Evolutionary conservation across 2,888 invertebrate species (phyloP).

Genomic region (Schizotus pectinicornis): DNA sequence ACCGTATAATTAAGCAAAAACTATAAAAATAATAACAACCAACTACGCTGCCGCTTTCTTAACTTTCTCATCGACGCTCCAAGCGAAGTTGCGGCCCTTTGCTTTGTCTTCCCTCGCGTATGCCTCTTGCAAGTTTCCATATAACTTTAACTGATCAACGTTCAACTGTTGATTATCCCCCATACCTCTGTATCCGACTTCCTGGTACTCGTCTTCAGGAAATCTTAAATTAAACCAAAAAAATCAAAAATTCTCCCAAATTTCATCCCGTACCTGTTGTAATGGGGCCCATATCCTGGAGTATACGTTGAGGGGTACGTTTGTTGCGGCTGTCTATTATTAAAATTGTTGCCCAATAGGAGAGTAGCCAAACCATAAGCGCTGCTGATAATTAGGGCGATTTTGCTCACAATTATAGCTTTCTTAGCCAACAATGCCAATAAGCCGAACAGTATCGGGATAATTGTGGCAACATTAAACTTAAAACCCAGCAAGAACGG

Average conservation of each 20-base stretch:
- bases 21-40: not conserved
- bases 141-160: constrained; percentile 39
- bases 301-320: constrained; percentile 6
- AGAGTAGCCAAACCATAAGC: constrained; percentile 66
- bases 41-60: constrained; percentile 32
- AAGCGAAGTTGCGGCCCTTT: constrained; percentile 55
- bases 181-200: constrained; percentile 54
- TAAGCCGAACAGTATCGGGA: constrained; percentile 75
- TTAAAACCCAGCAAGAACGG: constrained; percentile 82
- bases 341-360: constrained; percentile 44
- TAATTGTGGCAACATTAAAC: constrained; percentile 76
- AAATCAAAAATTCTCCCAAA: not conserved
- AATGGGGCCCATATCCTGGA: constrained; percentile 25
- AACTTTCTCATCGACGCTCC: constrained; percentile 52
- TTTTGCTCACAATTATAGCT: constrained; percentile 75
- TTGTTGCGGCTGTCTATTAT: too few species aligned
- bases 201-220: constrained; percentile 45
- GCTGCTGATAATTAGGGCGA: constrained; percentile 74
- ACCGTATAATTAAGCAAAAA: not conserved
- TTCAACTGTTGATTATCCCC: constrained; percentile 49
- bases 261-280: not conserved
- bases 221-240: constrained; percentile 29
- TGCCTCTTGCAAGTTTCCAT: constrained; percentile 36
- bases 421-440: constrained; percentile 78
- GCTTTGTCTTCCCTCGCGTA: constrained; percentile 26